A percentile compares a stretch with the other conserved stretches of the same genome.
Evolutionary conservation across 1,140 invertebrate species (phyloP).

Genomic region (Aphelenchoides besseyi): DNA sequence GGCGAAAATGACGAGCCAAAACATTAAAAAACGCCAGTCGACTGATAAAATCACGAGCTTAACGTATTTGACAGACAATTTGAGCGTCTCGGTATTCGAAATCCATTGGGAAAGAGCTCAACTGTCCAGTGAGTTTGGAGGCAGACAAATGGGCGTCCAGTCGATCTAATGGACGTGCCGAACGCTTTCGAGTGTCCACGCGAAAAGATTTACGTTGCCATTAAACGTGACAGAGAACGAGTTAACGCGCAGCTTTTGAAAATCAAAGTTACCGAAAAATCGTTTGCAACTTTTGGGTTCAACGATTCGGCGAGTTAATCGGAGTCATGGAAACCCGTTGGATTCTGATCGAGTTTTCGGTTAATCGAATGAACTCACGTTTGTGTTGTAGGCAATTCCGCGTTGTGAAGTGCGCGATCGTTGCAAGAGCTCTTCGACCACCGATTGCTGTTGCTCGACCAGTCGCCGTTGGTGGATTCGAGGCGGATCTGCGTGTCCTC

Average conservation of each 20-base stretch:
- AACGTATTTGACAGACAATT: not conserved
- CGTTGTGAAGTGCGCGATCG: constrained; percentile 1
- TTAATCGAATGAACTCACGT: not conserved
- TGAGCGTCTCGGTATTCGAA: not conserved
- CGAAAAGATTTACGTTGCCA: not conserved
- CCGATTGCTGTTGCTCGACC: constrained; percentile 14
- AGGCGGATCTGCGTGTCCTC: not conserved
- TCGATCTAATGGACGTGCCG: not conserved
- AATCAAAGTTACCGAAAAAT: not conserved
- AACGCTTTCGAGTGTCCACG: not conserved
- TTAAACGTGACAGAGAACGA: not conserved
- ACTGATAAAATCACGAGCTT: not conserved
- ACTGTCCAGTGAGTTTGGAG: too few relatives aligned
- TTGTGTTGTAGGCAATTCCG: not conserved
- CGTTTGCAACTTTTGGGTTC: not conserved
- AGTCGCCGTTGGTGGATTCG: constrained; percentile 7
- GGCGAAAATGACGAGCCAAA: not conserved
- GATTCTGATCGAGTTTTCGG: not conserved
- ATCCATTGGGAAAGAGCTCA: not conserved
- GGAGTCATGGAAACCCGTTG: not conserved
- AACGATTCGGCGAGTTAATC: not conserved
- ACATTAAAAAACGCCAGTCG: not conserved
- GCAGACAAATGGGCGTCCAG: not conserved
- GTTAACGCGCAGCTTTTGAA: not conserved
- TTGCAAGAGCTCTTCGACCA: constrained; percentile 17